Evolutionary conservation across 2,113 vertebrate species (phyloP).

Genomic region (Sylvietta virens): DNA sequence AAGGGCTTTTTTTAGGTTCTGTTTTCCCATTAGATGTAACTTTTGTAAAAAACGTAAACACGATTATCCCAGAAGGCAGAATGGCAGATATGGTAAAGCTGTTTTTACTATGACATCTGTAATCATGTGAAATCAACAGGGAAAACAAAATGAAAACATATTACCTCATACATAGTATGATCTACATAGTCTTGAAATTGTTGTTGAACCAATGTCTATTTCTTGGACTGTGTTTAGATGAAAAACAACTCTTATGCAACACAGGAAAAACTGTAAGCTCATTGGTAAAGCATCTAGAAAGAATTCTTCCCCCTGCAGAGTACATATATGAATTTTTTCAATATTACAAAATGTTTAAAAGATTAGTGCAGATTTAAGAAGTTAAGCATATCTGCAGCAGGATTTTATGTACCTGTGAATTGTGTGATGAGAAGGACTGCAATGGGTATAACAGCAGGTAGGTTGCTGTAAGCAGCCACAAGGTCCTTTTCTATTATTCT

Average conservation of each 20-base stretch:
- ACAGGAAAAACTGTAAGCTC: background rate
- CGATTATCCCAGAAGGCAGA: background rate
- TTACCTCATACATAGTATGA: background rate
- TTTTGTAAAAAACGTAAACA: background rate
- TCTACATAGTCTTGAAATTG: background rate
- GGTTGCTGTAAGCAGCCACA: background rate
- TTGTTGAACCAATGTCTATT: background rate
- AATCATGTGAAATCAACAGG: background rate
- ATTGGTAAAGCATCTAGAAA: background rate
- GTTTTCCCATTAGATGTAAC: background rate
- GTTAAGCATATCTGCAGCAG: background rate
- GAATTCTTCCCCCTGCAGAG: background rate
- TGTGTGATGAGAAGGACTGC: background rate
- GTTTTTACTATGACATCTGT: background rate
- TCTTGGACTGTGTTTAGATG: background rate
- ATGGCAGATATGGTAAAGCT: background rate
- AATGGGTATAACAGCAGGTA: background rate
- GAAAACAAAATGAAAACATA: background rate
- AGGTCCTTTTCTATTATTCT: background rate
- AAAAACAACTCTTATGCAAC: background rate
- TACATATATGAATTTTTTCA: background rate
- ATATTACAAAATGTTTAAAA: background rate
- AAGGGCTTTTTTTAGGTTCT: background rate
- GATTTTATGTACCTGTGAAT: background rate
- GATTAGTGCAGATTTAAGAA: background rate